Evolutionary conservation across 2,797 vertebrate species (phyloP).

Genomic region (Enteromius viviparus): DNA sequence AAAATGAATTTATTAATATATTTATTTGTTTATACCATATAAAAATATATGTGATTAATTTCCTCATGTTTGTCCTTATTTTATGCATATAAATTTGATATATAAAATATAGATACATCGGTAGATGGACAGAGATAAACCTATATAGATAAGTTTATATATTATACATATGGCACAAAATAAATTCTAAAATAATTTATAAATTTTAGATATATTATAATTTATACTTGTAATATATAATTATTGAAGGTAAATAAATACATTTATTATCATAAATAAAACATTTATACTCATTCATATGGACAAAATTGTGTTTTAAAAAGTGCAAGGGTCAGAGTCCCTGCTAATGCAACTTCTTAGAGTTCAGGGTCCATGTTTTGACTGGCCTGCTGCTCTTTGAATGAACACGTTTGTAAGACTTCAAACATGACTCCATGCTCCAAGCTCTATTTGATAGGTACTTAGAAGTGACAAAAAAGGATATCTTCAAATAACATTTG

Average conservation of each 20-base stretch:
- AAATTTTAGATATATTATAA: not conserved
- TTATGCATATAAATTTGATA: no score
- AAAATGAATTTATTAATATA: no score
- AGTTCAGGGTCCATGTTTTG: not conserved
- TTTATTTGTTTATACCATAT: no score
- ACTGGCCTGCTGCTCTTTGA: not conserved
- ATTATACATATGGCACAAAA: not conserved
- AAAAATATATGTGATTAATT: no score
- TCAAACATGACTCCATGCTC: no score
- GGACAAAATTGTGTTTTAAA: not conserved
- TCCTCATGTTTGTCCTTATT: no score
- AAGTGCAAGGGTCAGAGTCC: not conserved
- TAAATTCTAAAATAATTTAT: not conserved
- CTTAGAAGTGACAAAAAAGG: not conserved
- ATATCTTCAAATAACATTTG: constrained; percentile 2
- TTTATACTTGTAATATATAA: not conserved
- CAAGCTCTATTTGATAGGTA: not conserved
- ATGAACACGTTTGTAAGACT: not conserved
- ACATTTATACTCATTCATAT: not conserved
- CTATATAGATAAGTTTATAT: not conserved
- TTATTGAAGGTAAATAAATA: not conserved
- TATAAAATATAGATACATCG: no score
- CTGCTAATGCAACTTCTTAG: not conserved
- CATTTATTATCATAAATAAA: not conserved
- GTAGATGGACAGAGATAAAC: no score